phyloP scores from a whole-genome alignment of 2,113 vertebrate species.

The Oreotrochilus melanogaster region DNA sequence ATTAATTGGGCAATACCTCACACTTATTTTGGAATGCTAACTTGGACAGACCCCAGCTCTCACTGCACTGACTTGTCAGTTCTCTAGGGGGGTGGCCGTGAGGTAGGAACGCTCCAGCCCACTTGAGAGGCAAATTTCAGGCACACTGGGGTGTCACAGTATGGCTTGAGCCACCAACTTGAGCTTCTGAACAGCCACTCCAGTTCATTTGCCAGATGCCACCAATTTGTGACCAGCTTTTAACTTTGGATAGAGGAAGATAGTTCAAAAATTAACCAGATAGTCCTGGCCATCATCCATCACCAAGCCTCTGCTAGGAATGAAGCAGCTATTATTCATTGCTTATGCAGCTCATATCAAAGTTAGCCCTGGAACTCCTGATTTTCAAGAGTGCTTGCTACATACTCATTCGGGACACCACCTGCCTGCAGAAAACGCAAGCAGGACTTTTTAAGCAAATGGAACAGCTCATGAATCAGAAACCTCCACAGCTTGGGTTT shows the following conservation, averaged over 20 bases:
- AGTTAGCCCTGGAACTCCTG: background rate
- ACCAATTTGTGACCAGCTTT: background rate
- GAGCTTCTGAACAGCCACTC: too few species aligned
- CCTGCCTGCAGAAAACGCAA: background rate
- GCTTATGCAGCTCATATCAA: conserved; percentile 12
- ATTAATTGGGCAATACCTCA: conserved; percentile 3
- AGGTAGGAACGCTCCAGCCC: background rate
- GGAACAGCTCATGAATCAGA: background rate
- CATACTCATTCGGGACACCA: background rate
- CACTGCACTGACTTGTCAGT: background rate
- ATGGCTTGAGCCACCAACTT: background rate
- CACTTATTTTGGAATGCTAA: conserved; percentile 16
- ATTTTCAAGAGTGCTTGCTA: background rate
- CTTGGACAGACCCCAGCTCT: accelerated
- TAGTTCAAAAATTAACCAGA: conserved; percentile 49
- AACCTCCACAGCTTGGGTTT: background rate
- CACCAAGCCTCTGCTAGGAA: background rate
- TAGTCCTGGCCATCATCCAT: background rate
- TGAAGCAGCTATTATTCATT: conserved; percentile 1
- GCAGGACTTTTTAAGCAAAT: background rate
- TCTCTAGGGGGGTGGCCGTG: background rate
- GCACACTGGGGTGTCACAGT: background rate
- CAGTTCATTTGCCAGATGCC: background rate
- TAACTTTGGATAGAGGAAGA: conserved; percentile 13
- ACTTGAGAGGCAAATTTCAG: conserved; percentile 42